phyloP scores from a whole-genome alignment of 2,113 vertebrate species.

The Anhinga anhinga region DNA sequence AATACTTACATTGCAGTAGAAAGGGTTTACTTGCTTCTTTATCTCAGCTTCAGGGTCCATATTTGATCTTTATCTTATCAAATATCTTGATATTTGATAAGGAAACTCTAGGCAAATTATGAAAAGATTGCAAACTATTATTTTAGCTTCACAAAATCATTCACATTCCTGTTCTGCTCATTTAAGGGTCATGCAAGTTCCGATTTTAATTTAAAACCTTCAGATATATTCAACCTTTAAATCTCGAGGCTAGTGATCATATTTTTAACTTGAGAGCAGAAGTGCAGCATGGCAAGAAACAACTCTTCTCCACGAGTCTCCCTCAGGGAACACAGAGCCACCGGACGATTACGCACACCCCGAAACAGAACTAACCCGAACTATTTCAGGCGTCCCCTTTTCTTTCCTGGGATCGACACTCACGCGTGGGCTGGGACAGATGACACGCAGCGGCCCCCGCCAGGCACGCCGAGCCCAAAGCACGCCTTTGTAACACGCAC shows the following conservation, averaged over 20 bases:
- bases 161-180: background rate
- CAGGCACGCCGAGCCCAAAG: rapidly evolving
- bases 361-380: background rate
- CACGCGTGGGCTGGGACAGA: background rate
- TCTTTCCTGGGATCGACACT: background rate
- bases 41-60: conserved; percentile 26
- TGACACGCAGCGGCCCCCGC: too few species aligned
- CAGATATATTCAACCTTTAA: background rate
- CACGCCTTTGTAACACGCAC: rapidly evolving
- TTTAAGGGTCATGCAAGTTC: background rate
- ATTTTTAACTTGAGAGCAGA: background rate
- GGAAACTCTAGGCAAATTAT: background rate
- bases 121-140: background rate
- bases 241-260: rapidly evolving
- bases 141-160: background rate
- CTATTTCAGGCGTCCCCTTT: too few species aligned
- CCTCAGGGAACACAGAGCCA: background rate
- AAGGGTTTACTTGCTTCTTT: conserved; percentile 19
- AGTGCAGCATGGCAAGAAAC: background rate
- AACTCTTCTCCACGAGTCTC: background rate
- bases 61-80: background rate
- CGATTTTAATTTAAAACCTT: background rate
- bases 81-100: too few species aligned
- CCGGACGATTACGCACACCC: background rate
- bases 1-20: conserved; percentile 56